Evolutionary conservation across 2,888 invertebrate species (phyloP).

Genomic region (Automeris io): DNA sequence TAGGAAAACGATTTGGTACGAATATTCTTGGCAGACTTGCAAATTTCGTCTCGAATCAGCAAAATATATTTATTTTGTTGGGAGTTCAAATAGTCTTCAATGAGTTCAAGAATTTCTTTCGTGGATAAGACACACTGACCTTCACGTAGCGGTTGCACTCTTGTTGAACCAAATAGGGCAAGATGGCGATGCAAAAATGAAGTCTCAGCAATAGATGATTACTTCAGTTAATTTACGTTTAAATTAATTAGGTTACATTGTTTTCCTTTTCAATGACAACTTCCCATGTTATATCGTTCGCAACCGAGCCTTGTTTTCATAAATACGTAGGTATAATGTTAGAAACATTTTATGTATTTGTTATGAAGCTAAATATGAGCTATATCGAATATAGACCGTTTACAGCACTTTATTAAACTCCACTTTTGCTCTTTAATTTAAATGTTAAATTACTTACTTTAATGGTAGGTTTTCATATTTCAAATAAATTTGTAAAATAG

Average conservation of each 20-base stretch:
- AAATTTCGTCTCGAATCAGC: slow-evolving; percentile 73
- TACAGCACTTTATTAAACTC: too few species aligned
- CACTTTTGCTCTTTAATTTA: too few species aligned
- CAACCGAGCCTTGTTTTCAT: not conserved
- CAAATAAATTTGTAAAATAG: too few species aligned
- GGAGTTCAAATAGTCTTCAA: slow-evolving; percentile 53
- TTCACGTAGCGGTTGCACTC: slow-evolving; percentile 9
- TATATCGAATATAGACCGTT: too few species aligned
- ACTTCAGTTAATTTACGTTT: not conserved
- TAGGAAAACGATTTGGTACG: slow-evolving; percentile 77
- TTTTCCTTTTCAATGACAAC: slow-evolving; percentile 16
- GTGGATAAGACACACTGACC: slow-evolving; percentile 39
- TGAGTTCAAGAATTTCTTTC: slow-evolving; percentile 57
- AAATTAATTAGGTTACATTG: slow-evolving; percentile 11
- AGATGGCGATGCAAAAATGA: too few species aligned
- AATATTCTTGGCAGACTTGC: slow-evolving; percentile 78
- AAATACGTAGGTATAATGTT: not conserved
- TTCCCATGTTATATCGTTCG: slow-evolving; percentile 1
- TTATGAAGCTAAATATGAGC: too few species aligned
- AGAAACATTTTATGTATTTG: not conserved
- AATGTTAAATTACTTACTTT: too few species aligned
- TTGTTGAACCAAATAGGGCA: too few species aligned
- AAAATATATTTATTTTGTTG: slow-evolving; percentile 75
- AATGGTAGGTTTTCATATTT: too few species aligned
- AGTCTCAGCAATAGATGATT: not conserved